Percentiles rank a stretch among this genome's conserved stretches.
Evolutionary conservation across 2,113 vertebrate species (phyloP).

Genomic region (Scolopax mira): DNA sequence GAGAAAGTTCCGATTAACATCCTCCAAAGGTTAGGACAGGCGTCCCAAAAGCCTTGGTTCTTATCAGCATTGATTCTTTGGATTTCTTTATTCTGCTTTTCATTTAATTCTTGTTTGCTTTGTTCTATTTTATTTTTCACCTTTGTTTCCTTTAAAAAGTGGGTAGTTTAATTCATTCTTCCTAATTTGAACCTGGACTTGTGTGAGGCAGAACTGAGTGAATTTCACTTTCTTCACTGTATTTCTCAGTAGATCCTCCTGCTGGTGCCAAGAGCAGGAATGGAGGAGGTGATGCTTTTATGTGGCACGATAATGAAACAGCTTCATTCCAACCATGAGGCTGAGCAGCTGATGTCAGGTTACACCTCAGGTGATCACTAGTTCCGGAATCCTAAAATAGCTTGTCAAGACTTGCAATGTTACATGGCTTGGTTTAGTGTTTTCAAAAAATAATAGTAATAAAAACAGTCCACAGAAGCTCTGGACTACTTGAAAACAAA

Average conservation of each 20-base stretch:
- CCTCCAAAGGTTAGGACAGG: neutral
- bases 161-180: neutral
- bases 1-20: neutral
- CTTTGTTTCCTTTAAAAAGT: neutral
- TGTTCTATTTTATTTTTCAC: neutral
- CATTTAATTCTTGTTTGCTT: neutral
- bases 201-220: neutral
- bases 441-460: no score
- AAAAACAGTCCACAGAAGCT: neutral
- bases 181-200: neutral
- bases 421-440: neutral
- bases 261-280: neutral
- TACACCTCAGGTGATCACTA: neutral
- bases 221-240: neutral
- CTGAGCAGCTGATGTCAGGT: neutral
- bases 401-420: neutral
- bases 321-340: neutral
- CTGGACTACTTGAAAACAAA: neutral
- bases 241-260: neutral
- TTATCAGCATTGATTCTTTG: neutral
- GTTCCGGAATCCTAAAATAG: neutral
- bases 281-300: neutral
- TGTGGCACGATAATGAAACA: neutral
- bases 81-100: neutral
- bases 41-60: neutral